These are phyloP conservation scores for Propithecus deckenii DNA, from an alignment of 2,797 vertebrate genomes.

Conservation along the genomic window DNA sequence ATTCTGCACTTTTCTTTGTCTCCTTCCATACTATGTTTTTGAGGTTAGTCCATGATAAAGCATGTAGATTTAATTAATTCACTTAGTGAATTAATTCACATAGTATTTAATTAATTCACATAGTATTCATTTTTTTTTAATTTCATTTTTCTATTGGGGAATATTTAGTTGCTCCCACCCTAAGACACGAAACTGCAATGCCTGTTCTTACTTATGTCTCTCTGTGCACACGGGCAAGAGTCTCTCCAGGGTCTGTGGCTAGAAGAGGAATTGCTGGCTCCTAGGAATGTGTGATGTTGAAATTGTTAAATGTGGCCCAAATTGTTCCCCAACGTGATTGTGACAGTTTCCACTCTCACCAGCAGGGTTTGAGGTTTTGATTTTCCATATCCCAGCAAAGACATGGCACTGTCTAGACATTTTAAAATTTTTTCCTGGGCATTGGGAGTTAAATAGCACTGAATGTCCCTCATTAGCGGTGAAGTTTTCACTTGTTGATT, in stretches of 20 bases:
- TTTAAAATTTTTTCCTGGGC: not conserved
- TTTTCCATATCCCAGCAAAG: not conserved
- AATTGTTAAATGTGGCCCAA: not conserved
- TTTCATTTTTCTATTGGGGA: not conserved
- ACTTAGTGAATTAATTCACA: not conserved
- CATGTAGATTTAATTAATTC: not conserved
- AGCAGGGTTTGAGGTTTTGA: not conserved
- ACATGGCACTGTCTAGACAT: not conserved
- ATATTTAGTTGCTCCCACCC: not conserved
- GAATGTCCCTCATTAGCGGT: fast-evolving
- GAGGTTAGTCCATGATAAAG: not conserved
- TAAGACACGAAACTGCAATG: not conserved
- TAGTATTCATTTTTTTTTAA: not conserved
- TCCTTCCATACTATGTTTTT: fast-evolving
- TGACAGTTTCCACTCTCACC: not conserved
- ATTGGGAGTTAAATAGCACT: not conserved
- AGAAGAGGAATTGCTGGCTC: not conserved
- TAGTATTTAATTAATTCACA: not conserved
- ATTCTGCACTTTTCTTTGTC: not conserved
- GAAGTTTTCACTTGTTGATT: fast-evolving
- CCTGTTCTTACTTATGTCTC: fast-evolving
- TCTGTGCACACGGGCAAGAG: fast-evolving
- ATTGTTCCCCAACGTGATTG: not conserved
- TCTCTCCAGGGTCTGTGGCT: not conserved
- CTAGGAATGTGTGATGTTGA: not conserved